Base-by-base conservation (phyloP, 1,140 invertebrate species). In the Heliconius eleuchia region DNA sequence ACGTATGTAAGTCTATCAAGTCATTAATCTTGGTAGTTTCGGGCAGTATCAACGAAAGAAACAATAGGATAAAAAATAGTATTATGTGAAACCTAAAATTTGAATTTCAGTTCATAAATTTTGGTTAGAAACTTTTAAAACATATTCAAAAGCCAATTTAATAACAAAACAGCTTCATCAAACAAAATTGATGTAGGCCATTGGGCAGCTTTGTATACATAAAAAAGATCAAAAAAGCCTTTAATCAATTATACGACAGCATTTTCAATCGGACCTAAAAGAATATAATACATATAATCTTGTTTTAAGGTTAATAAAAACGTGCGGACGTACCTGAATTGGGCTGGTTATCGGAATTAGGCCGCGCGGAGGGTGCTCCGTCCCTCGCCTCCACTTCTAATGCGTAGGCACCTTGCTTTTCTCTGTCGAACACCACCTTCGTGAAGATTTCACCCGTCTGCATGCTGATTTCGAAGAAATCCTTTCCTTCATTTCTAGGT, bases 401-500 rank as follows among this genome's bases (percentile, higher is more conserved):
- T 13, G 98, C 98, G 93, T 99, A 99, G 42, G 98, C 98, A 27
- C 97, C 98, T 90, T 99, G 98, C 95, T 98, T 98, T 92, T 99
- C 98, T 82, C 98, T 97, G 95, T 99, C 97, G 95, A 99, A 99
- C 80, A 98, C 97, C 71, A 98, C 95, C 93, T 98, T 98, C 3
- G 98, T 99, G 93, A 98, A 99, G 84, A 99, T 97, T 94, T 99
- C 98, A 1, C 98, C 98, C 18, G 98, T 98, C 89, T 99, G 97
- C 89, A 97, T 96, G 95, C 99, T 98, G 91, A 99, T 99, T 94
- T 98, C 97, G 94, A 99, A 99, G 95, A 97, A 99, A 91, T 98
- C 97, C 91, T 98, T 98, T 76, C 98, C 98, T 90, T 98, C 98
- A 94, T 98, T 99, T 78, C 97, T 96, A 23, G 96, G 96, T 57